Conservation (phyloP, 2,888 invertebrate species). For the Monopis laevigella region DNA sequence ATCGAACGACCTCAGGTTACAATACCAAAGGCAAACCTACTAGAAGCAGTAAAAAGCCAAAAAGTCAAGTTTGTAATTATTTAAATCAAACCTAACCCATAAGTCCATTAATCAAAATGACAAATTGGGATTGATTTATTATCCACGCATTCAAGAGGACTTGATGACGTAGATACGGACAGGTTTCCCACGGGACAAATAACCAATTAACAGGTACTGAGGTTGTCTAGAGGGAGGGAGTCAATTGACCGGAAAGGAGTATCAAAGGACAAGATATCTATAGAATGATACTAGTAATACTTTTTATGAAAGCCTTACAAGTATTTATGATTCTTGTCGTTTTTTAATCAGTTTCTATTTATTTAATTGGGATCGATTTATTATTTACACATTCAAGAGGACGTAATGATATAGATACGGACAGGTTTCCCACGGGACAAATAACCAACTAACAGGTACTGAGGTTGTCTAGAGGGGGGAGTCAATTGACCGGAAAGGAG, state of each 20-base stretch:
- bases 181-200: conserved; percentile 27
- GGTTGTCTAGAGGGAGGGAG: conserved; percentile 25
- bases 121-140: neutral
- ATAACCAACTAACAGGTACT: conserved; percentile 43
- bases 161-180: conserved; percentile 22
- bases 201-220: conserved; percentile 42
- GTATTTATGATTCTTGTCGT: too few species aligned
- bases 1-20: too few species aligned
- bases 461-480: conserved; percentile 25
- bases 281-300: neutral
- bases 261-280: neutral
- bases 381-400: conserved; percentile 17
- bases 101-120: too few species aligned
- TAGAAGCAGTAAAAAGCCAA: too few species aligned
- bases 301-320: neutral
- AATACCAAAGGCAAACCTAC: too few species aligned
- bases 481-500: conserved; percentile 30
- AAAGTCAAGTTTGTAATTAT: too few species aligned
- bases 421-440: conserved; percentile 25
- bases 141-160: conserved; percentile 17
- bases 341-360: too few species aligned
- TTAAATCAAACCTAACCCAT: too few species aligned
- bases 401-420: conserved; percentile 21
- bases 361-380: neutral
- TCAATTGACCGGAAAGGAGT: conserved; percentile 29